Percentiles rank a stretch among this genome's conserved stretches.
phyloP scores from a whole-genome alignment of 1,140 invertebrate genomes.

The Leptopilina clavipes region DNA sequence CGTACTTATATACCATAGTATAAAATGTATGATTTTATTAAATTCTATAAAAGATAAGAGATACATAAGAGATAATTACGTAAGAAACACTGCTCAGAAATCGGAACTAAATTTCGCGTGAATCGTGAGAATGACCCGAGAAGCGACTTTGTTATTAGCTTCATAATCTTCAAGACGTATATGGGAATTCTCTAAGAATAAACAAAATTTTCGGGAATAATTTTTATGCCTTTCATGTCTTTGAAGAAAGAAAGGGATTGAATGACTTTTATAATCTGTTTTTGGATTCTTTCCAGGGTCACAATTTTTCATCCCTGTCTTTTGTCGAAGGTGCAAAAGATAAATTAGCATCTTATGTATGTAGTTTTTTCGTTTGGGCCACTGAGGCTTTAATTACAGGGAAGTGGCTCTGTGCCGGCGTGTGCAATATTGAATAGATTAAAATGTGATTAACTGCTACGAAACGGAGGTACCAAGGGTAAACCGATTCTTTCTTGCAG shows the following conservation, averaged over 20 bases:
- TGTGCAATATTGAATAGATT: slow-evolving; percentile 73
- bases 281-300: neutral
- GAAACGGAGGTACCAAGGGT: slow-evolving; percentile 60
- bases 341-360: neutral
- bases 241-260: slow-evolving; percentile 1
- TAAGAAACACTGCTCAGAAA: slow-evolving; percentile 56
- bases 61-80: slow-evolving; percentile 52
- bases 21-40: slow-evolving; percentile 27
- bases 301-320: neutral
- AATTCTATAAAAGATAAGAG: slow-evolving; percentile 18
- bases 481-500: slow-evolving; percentile 52
- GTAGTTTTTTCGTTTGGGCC: slow-evolving; percentile 12
- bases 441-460: slow-evolving; percentile 57
- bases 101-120: slow-evolving; percentile 48
- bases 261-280: neutral
- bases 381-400: slow-evolving; percentile 9
- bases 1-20: slow-evolving; percentile 25
- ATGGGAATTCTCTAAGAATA: neutral
- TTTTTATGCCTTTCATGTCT: neutral
- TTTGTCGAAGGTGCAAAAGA: neutral
- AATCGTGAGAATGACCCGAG: slow-evolving; percentile 36
- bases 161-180: slow-evolving; percentile 10
- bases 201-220: neutral
- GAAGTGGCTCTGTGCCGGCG: slow-evolving; percentile 66
- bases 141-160: slow-evolving; percentile 21